Percentiles rank a stretch among this genome's conserved stretches.
Conservation (phyloP, 2,888 invertebrate genomes). For the Sepiola atlantica region DNA sequence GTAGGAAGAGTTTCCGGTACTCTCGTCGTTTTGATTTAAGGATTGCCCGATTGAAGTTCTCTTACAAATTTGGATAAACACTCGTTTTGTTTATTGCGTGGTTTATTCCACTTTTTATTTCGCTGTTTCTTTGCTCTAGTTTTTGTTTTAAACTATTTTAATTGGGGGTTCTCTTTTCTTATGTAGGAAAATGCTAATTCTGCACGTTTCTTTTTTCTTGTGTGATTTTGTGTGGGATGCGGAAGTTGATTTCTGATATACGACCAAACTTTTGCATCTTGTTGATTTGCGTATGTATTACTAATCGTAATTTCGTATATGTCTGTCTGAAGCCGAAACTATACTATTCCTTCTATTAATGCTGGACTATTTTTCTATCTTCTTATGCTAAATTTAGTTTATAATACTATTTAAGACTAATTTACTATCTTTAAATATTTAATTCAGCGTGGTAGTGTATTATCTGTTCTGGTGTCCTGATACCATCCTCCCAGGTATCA, state of each 20-base stretch:
- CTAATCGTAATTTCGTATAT: background rate
- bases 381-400: too few relatives aligned
- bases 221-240: background rate
- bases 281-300: background rate
- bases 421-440: too few relatives aligned
- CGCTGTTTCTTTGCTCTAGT: background rate
- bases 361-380: too few relatives aligned
- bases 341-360: too few relatives aligned
- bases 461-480: too few relatives aligned
- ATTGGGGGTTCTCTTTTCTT: background rate
- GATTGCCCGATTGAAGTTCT: background rate
- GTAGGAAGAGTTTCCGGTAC: background rate
- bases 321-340: background rate
- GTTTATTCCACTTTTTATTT: background rate
- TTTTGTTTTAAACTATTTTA: background rate
- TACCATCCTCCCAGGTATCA: too few relatives aligned
- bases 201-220: background rate
- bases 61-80: background rate
- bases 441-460: too few relatives aligned
- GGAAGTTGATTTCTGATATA: background rate
- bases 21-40: background rate
- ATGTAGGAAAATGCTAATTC: background rate
- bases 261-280: background rate
- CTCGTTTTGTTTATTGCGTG: background rate
- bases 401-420: too few relatives aligned